Conservation (phyloP, 2,797 vertebrate species). For the Amphiprion clarkii region DNA sequence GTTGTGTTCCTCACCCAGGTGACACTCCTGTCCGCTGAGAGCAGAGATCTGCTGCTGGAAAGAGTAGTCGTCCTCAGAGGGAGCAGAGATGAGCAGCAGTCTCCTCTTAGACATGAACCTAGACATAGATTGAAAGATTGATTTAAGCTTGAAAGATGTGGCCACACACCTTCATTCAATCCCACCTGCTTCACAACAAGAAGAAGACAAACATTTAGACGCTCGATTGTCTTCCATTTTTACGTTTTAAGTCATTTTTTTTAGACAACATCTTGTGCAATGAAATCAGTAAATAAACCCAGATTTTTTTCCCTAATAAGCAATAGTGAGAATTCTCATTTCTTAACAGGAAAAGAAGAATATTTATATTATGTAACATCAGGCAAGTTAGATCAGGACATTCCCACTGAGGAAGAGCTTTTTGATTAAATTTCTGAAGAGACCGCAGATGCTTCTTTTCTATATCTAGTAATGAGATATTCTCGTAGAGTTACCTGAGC, state of each 20-base stretch:
- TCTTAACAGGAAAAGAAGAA: too few relatives aligned
- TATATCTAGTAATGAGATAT: background rate
- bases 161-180: background rate
- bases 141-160: background rate
- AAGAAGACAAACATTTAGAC: background rate
- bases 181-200: background rate
- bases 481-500: constrained; percentile 72
- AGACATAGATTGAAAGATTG: background rate
- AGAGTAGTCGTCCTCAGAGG: constrained; percentile 84
- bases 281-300: background rate
- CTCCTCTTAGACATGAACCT: constrained; percentile 87
- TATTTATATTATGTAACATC: background rate
- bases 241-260: background rate
- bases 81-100: constrained; percentile 85
- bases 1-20: constrained; percentile 77
- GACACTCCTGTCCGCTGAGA: constrained; percentile 82
- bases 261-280: background rate
- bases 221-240: background rate
- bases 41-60: constrained; percentile 86
- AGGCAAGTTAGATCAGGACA: background rate
- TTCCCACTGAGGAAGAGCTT: background rate
- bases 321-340: background rate
- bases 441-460: background rate
- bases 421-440: background rate
- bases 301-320: background rate